Evolutionary conservation across 2,888 invertebrate genomes (phyloP).

Genomic region (Hedychridium roseum): DNA sequence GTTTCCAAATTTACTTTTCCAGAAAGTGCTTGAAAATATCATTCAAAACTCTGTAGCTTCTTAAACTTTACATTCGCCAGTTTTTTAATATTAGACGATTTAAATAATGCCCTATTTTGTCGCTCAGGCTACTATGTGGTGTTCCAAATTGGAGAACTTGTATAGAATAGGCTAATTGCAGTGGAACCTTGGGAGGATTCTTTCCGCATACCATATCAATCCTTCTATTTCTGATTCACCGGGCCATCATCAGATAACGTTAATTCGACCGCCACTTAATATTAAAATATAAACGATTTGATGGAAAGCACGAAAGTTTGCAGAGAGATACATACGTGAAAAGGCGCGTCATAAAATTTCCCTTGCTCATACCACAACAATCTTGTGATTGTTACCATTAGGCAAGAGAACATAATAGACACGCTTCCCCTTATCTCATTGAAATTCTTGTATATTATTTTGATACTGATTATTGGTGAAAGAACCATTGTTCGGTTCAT

Average conservation of each 20-base stretch:
- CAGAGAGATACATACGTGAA: constrained; percentile 29
- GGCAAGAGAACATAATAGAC: constrained; percentile 63
- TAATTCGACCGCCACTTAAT: constrained; percentile 18
- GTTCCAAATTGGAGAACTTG: too few species aligned
- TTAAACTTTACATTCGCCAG: too few species aligned
- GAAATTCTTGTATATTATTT: constrained; percentile 52
- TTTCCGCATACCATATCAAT: too few species aligned
- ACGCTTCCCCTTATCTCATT: constrained; percentile 64
- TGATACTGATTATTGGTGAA: constrained; percentile 55
- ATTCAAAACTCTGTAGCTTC: too few species aligned
- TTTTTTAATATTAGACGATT: too few species aligned
- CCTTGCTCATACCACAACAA: constrained; percentile 56
- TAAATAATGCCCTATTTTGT: too few species aligned
- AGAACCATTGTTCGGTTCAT: constrained; percentile 45
- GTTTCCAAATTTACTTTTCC: constrained; percentile 3
- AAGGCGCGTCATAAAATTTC: constrained; percentile 37
- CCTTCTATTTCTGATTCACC: too few species aligned
- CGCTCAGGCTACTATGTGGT: too few species aligned
- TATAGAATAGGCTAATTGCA: too few species aligned
- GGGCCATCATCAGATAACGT: too few species aligned
- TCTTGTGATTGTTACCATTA: constrained; percentile 62
- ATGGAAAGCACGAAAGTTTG: constrained; percentile 21
- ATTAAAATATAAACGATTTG: constrained; percentile 39
- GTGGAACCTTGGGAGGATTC: too few species aligned
- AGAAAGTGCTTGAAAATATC: constrained; percentile 25